Base-by-base conservation (phyloP, 2,888 invertebrate genomes). In the Acrobasis consociella region DNA sequence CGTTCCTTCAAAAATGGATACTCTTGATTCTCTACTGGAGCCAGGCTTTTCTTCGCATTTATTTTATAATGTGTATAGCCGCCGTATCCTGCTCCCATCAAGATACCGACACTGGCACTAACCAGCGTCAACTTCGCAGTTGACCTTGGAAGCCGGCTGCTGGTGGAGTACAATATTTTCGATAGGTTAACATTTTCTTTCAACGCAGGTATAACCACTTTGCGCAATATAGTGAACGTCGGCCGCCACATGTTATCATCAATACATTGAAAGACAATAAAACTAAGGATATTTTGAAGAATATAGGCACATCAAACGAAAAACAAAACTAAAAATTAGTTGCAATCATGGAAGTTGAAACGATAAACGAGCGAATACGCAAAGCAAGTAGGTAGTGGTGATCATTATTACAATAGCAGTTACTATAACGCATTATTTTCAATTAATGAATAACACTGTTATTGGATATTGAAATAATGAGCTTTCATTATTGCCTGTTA, bases 91-190 rank as follows among this genome's bases (percentile, higher is more conserved):
- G 93, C 93, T 2, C 94, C 94, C 5, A 93, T 75, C 2, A 93
- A 81, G 7, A 93, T 89, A 53, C 95, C 95, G 60, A 95, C 84
- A 73, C 91, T 91, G 1, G 94, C 93, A 66, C 95, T 94, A 1
- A 94, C 82, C 39, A 95, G 68, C 31, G 94, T 93, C 68, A 94
- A 74, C 73, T 93, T 94, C 0, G 83, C 78, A 10, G 88, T 84
- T 7, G 91, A 91, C 68, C 77, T 85, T 60, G 89, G 83, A 13
- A 81, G 67, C 72, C 86, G 86, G 78, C 80, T 82, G 75, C 82
- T 87, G 1, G 86, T 85, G 2, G 90, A 85, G 72, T 89, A 87
- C 55, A 80, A 75, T 63, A 82, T 62, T 74, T 81, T 86, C 5
- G 82, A 71, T 46, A 84, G 62, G 62, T 73, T 74, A 31, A 76